A percentile compares a stretch with the other conserved stretches of the same genome.
Evolutionary conservation across 1,140 invertebrate genomes (phyloP).

Genomic region (Portunus trituberculatus): DNA sequence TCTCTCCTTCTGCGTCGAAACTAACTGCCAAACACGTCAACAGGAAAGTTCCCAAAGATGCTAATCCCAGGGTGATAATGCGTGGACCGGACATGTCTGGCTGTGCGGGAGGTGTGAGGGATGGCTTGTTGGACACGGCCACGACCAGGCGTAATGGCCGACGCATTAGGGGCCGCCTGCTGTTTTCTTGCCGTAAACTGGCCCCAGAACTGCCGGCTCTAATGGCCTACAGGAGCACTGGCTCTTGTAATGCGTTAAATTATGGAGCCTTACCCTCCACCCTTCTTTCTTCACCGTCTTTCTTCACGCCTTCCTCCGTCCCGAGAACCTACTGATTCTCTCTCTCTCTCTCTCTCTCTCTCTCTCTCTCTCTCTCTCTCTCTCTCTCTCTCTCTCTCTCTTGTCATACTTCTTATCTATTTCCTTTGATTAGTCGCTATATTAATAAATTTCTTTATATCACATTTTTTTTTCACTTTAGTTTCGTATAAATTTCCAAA

Average conservation of each 20-base stretch:
- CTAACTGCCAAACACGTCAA: neutral
- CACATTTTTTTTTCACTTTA: neutral
- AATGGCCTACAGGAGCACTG: constrained; percentile 1
- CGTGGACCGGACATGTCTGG: neutral
- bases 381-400: too few species aligned
- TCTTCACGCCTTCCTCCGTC: too few species aligned
- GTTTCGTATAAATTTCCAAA: neutral
- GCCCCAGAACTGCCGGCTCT: neutral
- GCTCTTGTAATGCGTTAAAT: constrained; percentile 11
- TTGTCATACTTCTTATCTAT: too few species aligned
- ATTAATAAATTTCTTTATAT: neutral
- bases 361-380: too few species aligned
- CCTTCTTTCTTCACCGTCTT: neutral
- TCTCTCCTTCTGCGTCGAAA: neutral
- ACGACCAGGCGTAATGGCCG: neutral
- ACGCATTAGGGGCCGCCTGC: neutral
- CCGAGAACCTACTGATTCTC: too few species aligned
- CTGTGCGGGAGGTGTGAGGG: neutral
- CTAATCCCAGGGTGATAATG: neutral
- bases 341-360: too few species aligned
- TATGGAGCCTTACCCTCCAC: neutral
- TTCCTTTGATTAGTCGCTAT: too few species aligned
- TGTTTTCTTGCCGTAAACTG: constrained; percentile 12
- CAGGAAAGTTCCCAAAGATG: neutral
- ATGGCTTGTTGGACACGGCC: neutral